Base-by-base conservation (phyloP, 2,113 vertebrate genomes). In the Callopanchax toddi region DNA sequence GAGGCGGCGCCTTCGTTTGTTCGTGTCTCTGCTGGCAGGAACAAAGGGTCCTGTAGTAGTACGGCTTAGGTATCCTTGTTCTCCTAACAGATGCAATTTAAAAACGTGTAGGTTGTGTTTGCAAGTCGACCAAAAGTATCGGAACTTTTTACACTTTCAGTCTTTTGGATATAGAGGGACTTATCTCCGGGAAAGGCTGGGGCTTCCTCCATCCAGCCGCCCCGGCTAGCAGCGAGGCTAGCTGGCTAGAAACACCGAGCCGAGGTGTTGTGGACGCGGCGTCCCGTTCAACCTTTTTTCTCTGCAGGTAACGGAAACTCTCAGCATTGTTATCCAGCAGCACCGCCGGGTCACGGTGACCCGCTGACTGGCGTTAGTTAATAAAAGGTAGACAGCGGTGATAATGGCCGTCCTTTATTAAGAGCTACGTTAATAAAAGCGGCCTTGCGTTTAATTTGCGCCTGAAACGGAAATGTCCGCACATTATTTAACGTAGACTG, bases 1-100 rank as follows among this genome's bases (percentile, higher is more conserved):
- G 80, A 79, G 89, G 86, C 82, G 89, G 89, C 76, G 87, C 75
- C 51, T 86, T 71, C 82, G 72, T 87, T 78, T 79, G 78, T 79
- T 82, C 86, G 60, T 36, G 79, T 83, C 78, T 86, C 73, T 84
- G 79, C 81, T 85, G 86, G 72, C 82, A 86, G 80, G 87, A 90
- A 90, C 89, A 90, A 90, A 90, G 89, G 85, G 81, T 84, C 78
- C 68, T 54, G 78, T 80, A 79, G 78, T 87, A 86, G 60, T 80
- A 73, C 29, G 74, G 46, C 42, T 71, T 43, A 58, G 67, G 62
- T 46, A 75, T 11, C 60, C 18, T 18, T 21, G 63, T 63, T 40
- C 64, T 49, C 50, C 25, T 39, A 32, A n/a, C 73, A 56, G 62
- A 78, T 78, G 68, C 48, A 42, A 44, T 59, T 39, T 40, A 8